Evolutionary conservation across 92 coral and sea anemone genomes (phyloP), one percentile per base, ranked within the genome.

Genomic region (Phymanthus crucifer): DNA sequence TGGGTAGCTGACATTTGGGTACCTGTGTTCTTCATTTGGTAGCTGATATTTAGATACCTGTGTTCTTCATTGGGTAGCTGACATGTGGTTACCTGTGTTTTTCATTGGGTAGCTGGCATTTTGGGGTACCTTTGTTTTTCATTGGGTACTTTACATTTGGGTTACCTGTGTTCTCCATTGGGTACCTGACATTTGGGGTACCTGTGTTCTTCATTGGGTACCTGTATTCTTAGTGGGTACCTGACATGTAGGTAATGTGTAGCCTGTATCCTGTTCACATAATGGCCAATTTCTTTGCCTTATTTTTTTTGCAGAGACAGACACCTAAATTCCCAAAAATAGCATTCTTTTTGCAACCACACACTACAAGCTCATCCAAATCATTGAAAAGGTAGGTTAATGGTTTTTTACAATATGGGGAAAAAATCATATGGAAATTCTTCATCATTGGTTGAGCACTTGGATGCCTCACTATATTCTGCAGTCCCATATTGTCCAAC

Each of bases 311-410:
- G 4, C 80, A 93, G 98, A 88, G 93, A 79, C 86, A 89, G 40
- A 72, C 86, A 16, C 98, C 98, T 7, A 95, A 92, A 81, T 95
- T 93, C 65, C 94, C 90, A 74, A 95, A 95, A 77, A 92, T 95
- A 71, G 98, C 98, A 0, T 95, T 95, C 80, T 93, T 91, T 68
- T 64, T 95, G 40, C 97, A 90, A 69, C 95, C 98, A 6, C 94
- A 94, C 81, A 77, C 97, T 6, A 85, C 98, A 32, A 95, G 91
- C 73, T 88, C 97, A 18, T 89, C 97, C 6, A 95, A 93, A 68
- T 86, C 97, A 35, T 82, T 93, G 33, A 95, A 92, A 73, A 91
- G 90, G 98, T 94, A 57, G 76, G 84, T 88, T 34, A 36, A 26
- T 29, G 23, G 72, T 29, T n/a, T 64, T 43, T 10, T 6, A 43